Percentiles rank a stretch among this genome's conserved stretches.
Conservation (phyloP, 2,888 invertebrate genomes). For the Erynnis tages region DNA sequence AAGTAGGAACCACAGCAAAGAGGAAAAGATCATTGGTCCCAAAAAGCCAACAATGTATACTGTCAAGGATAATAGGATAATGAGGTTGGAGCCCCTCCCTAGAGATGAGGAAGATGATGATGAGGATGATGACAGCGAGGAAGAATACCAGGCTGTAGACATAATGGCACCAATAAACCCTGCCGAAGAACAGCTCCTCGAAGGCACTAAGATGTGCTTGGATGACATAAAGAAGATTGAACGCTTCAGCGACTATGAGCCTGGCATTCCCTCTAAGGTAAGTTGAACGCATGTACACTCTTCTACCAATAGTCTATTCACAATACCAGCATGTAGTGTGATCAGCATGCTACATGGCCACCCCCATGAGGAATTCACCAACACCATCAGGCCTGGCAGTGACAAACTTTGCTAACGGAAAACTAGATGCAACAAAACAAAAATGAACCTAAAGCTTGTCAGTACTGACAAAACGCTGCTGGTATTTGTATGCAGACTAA, state of each 20-base stretch:
- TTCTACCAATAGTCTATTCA: too few species aligned
- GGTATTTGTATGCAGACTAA: too few species aligned
- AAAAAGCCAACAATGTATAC: constrained; percentile 72
- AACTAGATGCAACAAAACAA: too few species aligned
- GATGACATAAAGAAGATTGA: constrained; percentile 79
- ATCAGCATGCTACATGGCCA: too few species aligned
- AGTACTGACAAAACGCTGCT: too few species aligned
- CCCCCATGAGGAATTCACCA: too few species aligned
- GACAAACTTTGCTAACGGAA: too few species aligned
- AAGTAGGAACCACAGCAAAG: constrained; percentile 37
- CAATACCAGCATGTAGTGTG: too few species aligned
- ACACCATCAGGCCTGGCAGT: too few species aligned
- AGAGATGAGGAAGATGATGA: constrained; percentile 29
- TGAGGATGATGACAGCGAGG: constrained; percentile 32
- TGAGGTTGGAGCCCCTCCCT: constrained; percentile 58
- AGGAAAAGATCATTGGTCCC: constrained; percentile 48
- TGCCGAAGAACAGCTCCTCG: constrained; percentile 61
- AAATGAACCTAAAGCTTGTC: too few species aligned
- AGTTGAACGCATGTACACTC: too few species aligned
- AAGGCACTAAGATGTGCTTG: constrained; percentile 71
- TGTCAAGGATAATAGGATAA: constrained; percentile 73
- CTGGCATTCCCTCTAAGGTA: constrained; percentile 78
- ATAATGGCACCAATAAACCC: constrained; percentile 60
- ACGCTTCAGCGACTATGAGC: constrained; percentile 76
- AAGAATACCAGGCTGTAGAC: constrained; percentile 58